These are phyloP conservation scores for Leucosticte australis DNA, from an alignment of 2,113 vertebrate species.

Conservation along the genomic window DNA sequence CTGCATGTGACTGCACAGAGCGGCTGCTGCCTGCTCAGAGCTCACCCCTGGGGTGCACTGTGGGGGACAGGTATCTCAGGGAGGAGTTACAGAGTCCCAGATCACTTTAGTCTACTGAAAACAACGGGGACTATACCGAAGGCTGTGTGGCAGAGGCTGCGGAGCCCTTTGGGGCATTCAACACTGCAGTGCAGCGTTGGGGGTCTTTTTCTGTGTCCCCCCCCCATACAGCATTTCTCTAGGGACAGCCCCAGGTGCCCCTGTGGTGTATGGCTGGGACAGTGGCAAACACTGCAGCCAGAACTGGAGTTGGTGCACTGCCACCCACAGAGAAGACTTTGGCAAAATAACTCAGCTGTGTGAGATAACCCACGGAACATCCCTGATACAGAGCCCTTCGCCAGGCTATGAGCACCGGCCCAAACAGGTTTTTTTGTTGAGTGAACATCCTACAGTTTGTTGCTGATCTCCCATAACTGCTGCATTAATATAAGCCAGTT, in stretches of 20 bases:
- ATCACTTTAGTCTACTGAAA: not conserved
- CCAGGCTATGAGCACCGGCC: not conserved
- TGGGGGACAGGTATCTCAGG: fast-evolving
- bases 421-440: not conserved
- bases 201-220: not conserved
- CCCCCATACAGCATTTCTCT: fast-evolving
- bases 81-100: not conserved
- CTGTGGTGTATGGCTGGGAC: not conserved
- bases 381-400: not conserved
- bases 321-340: not conserved
- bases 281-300: fast-evolving
- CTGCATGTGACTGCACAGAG: not conserved
- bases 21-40: fast-evolving
- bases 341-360: not conserved
- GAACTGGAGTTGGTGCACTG: not conserved
- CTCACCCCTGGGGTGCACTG: not conserved
- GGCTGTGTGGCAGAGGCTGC: not conserved
- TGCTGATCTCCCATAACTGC: not conserved
- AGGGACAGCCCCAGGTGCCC: not conserved
- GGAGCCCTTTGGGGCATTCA: not conserved
- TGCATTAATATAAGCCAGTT: not conserved
- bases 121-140: not conserved
- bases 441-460: not conserved
- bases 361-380: not conserved
- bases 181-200: not conserved